Conservation (phyloP, 2,113 vertebrate species). For the Aix galericulata region DNA sequence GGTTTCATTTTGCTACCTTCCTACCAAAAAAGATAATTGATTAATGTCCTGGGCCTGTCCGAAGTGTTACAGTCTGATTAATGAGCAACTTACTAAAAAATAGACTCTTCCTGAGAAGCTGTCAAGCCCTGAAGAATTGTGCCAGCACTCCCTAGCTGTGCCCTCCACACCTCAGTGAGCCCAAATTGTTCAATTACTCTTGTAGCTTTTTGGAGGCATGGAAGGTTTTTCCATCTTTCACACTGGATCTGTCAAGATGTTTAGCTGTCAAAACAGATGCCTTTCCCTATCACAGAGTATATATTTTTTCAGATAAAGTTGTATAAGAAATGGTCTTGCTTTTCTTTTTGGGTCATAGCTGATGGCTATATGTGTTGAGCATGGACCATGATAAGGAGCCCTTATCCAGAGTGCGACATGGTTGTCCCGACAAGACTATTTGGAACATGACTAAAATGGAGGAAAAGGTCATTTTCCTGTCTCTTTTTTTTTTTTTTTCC, state of each 20-base stretch:
- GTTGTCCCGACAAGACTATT: neutral
- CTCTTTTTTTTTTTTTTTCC: neutral
- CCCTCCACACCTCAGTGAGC: slow-evolving; percentile 49
- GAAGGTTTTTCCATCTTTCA: neutral
- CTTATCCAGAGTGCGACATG: neutral
- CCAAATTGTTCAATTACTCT: slow-evolving; percentile 55
- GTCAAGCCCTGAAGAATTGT: slow-evolving; percentile 47
- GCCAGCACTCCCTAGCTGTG: neutral
- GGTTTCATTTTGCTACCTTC: neutral
- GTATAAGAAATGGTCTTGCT: neutral
- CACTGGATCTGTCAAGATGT: neutral
- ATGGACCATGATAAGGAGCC: neutral
- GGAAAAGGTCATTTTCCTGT: neutral
- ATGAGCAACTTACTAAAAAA: slow-evolving; percentile 21
- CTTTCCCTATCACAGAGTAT: neutral
- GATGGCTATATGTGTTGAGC: neutral
- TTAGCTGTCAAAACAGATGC: neutral
- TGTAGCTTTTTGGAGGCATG: slow-evolving; percentile 18
- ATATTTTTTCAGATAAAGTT: neutral
- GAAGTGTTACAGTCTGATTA: slow-evolving; percentile 28
- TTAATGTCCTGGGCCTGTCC: neutral
- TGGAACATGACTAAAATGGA: neutral
- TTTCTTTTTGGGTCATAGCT: neutral
- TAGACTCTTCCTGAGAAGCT: slow-evolving; percentile 30
- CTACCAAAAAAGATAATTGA: neutral